Evolutionary conservation across 1,140 invertebrate genomes (phyloP).

Genomic region (Berghia stephanieae): DNA sequence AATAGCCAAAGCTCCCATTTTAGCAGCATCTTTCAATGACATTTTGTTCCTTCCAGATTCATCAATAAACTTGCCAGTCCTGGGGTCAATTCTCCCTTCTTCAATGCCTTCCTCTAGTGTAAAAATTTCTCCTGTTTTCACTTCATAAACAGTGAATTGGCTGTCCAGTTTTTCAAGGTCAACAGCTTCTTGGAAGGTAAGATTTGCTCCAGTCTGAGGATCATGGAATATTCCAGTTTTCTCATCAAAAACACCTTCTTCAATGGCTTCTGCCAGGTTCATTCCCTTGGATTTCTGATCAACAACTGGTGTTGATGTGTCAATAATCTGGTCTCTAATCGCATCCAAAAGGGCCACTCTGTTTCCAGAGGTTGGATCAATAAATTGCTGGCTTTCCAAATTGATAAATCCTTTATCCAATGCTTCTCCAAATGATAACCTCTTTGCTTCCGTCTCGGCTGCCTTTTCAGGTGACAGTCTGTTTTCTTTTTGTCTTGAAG

Average conservation of each 20-base stretch:
- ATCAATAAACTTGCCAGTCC: conserved; percentile 53
- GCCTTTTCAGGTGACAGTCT: conserved; percentile 27
- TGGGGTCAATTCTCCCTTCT: conserved; percentile 75
- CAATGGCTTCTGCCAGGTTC: conserved; percentile 81
- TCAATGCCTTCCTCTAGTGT: conserved; percentile 74
- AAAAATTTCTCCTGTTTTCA: conserved; percentile 69
- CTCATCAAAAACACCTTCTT: conserved; percentile 80
- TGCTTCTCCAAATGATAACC: conserved; percentile 60
- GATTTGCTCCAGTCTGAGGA: conserved; percentile 74
- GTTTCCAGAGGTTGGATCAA: conserved; percentile 83
- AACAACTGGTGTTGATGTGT: conserved; percentile 65
- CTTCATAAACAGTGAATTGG: conserved; percentile 67
- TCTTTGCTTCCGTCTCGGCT: conserved; percentile 37
- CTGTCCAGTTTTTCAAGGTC: conserved; percentile 49
- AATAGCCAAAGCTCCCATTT: conserved; percentile 76
- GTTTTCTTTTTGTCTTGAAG: conserved; percentile 24
- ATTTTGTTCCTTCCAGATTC: conserved; percentile 63
- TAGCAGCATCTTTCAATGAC: conserved; percentile 80
- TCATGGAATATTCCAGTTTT: conserved; percentile 83
- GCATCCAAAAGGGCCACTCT: conserved; percentile 83
- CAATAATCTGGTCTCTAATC: conserved; percentile 80
- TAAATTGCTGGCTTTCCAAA: conserved; percentile 76
- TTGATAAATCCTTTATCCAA: conserved; percentile 76
- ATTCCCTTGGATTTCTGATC: conserved; percentile 58
- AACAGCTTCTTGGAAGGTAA: conserved; percentile 57